These are phyloP conservation scores for Drosophila melanosoma DNA, from an alignment of 2,888 invertebrate genomes.

Conservation along the genomic window DNA sequence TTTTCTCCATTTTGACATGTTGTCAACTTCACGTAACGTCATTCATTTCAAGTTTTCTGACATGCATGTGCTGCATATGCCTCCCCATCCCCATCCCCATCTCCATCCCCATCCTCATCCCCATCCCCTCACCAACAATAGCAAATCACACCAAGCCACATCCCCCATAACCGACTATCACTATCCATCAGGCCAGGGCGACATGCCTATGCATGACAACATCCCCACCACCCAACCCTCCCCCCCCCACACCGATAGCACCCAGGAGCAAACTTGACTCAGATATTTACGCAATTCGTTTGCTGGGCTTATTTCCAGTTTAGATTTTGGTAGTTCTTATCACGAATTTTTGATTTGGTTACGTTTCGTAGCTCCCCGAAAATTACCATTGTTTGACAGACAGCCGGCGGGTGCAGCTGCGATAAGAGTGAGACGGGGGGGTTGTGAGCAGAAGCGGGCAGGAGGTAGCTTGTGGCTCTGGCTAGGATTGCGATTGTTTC, in stretches of 20 bases:
- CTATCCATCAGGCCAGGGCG: background rate
- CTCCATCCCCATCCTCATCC: background rate
- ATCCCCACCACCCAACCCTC: background rate
- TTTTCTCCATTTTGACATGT: constrained; percentile 78
- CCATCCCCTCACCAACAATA: background rate
- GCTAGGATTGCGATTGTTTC: constrained; percentile 5
- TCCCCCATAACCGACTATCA: background rate
- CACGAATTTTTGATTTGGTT: constrained; percentile 46
- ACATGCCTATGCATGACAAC: background rate
- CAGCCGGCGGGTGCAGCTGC: background rate
- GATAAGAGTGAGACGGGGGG: no score
- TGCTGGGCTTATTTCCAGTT: constrained; percentile 44
- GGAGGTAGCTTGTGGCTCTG: background rate
- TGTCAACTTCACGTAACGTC: constrained; percentile 78
- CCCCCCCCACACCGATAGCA: no score
- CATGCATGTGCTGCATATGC: constrained; percentile 47
- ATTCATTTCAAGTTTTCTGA: constrained; percentile 74
- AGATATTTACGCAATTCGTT: constrained; percentile 10
- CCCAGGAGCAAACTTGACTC: constrained; percentile 2
- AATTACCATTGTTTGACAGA: constrained; percentile 23
- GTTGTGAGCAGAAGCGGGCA: no score
- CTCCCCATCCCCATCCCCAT: constrained; percentile 2
- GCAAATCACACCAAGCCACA: no score
- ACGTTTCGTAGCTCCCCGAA: constrained; percentile 15
- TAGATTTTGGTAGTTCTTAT: constrained; percentile 32